Evolutionary conservation across 2,888 invertebrate species (phyloP).

Genomic region (Nephrocerus scutellatus): DNA sequence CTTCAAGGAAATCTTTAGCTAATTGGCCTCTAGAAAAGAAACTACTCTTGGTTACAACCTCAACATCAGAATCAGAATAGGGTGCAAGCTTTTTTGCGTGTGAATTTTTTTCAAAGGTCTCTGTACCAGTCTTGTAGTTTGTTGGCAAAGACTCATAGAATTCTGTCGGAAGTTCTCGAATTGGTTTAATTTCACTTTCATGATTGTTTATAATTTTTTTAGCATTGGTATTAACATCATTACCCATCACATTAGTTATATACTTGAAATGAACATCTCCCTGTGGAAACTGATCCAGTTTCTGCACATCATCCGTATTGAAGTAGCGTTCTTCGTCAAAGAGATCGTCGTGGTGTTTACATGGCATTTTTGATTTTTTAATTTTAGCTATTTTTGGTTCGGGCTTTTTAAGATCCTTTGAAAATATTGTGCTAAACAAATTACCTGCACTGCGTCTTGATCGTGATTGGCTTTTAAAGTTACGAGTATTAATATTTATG

Average conservation of each 20-base stretch:
- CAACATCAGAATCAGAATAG: conserved; percentile 17
- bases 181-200: conserved; percentile 22
- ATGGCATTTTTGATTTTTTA: too few species aligned
- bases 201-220: too few species aligned
- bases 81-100: background rate
- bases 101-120: conserved; percentile 6
- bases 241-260: conserved; percentile 33
- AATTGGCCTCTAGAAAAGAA: conserved; percentile 16
- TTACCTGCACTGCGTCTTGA: conserved; percentile 29
- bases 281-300: conserved; percentile 32
- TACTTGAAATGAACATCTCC: conserved; percentile 40
- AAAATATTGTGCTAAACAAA: conserved; percentile 32
- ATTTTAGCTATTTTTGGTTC: background rate
- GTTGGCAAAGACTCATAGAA: conserved; percentile 35
- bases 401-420: conserved; percentile 24
- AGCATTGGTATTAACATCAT: conserved; percentile 29
- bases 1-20: conserved; percentile 28
- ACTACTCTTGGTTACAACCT: conserved; percentile 14
- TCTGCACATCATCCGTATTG: conserved; percentile 28
- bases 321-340: conserved; percentile 41
- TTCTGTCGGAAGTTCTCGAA: conserved; percentile 32
- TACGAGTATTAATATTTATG: conserved; percentile 12
- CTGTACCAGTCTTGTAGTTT: too few species aligned
- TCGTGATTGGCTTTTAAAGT: conserved; percentile 25
- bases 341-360: too few species aligned